Evolutionary conservation across 35 echinoderm and acorn worm genomes (phyloP).

Genomic region (Heliocidaris tuberculata): DNA sequence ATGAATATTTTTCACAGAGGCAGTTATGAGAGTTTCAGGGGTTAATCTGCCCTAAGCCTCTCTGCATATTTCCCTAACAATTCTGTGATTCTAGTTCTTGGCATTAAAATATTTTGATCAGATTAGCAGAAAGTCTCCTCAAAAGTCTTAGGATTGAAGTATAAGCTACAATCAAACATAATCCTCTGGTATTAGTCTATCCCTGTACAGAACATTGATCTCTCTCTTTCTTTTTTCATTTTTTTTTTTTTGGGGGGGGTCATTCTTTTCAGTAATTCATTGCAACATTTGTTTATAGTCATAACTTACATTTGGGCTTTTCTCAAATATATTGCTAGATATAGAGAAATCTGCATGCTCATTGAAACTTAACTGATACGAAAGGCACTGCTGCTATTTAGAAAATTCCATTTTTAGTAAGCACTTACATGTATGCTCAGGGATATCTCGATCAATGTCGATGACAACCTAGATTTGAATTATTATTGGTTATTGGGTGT

Average conservation of each 20-base stretch:
- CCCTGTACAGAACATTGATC: not conserved
- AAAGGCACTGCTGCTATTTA: not conserved
- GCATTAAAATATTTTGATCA: not conserved
- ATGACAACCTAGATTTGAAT: no score
- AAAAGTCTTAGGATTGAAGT: not conserved
- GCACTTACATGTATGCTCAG: no score
- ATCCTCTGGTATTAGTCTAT: not conserved
- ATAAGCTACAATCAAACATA: not conserved
- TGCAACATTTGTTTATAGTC: not conserved
- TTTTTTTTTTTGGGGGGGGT: not conserved
- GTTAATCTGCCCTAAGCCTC: not conserved
- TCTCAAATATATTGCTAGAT: not conserved
- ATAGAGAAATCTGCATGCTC: not conserved
- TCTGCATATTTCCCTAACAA: not conserved
- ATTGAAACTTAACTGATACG: not conserved
- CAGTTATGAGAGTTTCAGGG: no score
- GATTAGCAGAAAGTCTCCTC: not conserved
- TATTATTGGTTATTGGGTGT: no score
- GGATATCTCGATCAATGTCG: no score
- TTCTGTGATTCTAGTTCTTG: not conserved
- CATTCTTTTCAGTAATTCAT: not conserved
- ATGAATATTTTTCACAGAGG: no score
- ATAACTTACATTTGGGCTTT: not conserved
- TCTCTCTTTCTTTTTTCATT: not conserved
- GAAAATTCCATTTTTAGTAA: not conserved